Base-by-base conservation (phyloP, 2,113 vertebrate species). In the Lethenteron reissneri region DNA sequence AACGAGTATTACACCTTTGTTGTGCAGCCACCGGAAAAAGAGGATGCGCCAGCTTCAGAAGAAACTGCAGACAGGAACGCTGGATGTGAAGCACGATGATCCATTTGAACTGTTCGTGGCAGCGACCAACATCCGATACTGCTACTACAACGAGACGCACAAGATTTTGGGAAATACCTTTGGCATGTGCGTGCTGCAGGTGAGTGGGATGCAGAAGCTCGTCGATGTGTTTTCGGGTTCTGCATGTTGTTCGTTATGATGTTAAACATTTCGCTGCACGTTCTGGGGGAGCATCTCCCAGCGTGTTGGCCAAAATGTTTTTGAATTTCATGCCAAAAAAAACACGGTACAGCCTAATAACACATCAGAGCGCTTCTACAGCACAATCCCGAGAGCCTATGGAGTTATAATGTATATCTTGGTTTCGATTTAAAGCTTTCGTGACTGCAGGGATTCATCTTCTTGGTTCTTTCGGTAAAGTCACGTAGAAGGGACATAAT, bases 1-100 rank as follows among this genome's bases (percentile, higher is more conserved):
- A 12, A 60, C 19, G 17, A 12, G 15, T 12, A 41, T 3, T 58
- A 25, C 15, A 19, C 13, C 56, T 25, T 72, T 74, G 8, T 62
- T 56, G 3, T 74, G 1, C 69, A 99, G 94, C 78, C 89, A 97
- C 73, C 83, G 91, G 8, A 97, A 90, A 82, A 99, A 99, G 78
- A 85, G 92, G 70, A 97, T 99, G 92, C 83, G 86, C n/a, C 87
- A 95, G 70, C 83, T 99, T 0, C 92, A 99, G 78, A 97, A 96
- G 76, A 96, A 92, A 78, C 90, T 99, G 7, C 91, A 92, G 80
- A 90, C 84, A 0, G 92, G 94, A 2, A 92, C 88, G 0, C 58
- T 99, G 76, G 90, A 85, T 75, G 75, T 99, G 56, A 95, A 84
- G 64, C 86, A 95, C 1, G 94, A 97, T 1, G 92, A 99, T 73